Conservation (phyloP, 2,888 invertebrate species). For the Ischnura elegans region DNA sequence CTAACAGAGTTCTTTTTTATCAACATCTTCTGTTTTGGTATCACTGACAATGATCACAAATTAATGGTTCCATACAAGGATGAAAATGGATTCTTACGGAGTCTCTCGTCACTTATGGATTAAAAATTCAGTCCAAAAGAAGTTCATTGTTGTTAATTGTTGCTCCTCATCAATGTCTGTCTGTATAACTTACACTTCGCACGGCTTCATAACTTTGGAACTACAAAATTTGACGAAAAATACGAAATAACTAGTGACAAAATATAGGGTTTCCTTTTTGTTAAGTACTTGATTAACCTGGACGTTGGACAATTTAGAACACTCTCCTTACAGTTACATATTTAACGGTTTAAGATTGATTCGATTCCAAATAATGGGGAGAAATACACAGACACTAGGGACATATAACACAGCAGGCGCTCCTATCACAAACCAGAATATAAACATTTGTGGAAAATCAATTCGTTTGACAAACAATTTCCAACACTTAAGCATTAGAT, state of each 20-base stretch:
- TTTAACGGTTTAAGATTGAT: constrained; percentile 5
- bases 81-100: constrained; percentile 13
- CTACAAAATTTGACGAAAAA: constrained; percentile 50
- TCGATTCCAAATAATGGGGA: constrained; percentile 22
- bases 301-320: constrained; percentile 50
- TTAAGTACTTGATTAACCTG: constrained; percentile 40
- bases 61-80: constrained; percentile 39
- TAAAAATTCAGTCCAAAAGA: constrained; percentile 63
- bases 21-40: constrained; percentile 53
- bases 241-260: constrained; percentile 67
- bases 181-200: constrained; percentile 40
- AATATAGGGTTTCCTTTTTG: constrained; percentile 54
- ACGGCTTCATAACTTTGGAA: constrained; percentile 44
- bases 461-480: neutral
- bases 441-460: neutral
- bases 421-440: neutral
- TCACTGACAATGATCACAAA: constrained; percentile 58
- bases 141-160: constrained; percentile 55
- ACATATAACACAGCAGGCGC: constrained; percentile 20
- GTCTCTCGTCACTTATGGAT: constrained; percentile 55
- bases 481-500: neutral
- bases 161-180: constrained; percentile 57
- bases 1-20: constrained; percentile 55
- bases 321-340: constrained; percentile 5
- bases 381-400: neutral